A percentile compares a stretch with the other conserved stretches of the same genome.
These are phyloP conservation scores for Bradypodion pumilum DNA, from an alignment of 2,797 vertebrate species.

Conservation along the genomic window DNA sequence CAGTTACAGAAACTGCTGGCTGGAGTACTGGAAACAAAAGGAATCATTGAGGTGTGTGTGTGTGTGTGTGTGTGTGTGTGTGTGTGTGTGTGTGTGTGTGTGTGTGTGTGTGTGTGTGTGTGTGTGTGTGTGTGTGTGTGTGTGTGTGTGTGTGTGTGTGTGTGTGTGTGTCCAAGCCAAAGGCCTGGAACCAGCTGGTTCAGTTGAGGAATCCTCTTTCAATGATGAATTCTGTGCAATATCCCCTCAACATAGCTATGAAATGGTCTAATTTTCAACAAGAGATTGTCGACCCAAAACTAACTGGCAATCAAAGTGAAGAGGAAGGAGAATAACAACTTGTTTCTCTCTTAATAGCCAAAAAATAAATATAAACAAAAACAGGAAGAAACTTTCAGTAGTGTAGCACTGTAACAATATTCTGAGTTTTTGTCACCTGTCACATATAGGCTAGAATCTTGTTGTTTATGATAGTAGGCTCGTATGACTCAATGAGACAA, in stretches of 20 bases:
- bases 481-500: no score
- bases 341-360: constrained; percentile 35
- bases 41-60: not conserved
- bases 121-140: no score
- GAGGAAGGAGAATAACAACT: constrained; percentile 23
- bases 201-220: not conserved
- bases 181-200: not conserved
- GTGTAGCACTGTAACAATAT: no score
- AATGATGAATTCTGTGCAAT: not conserved
- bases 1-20: not conserved
- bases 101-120: no score
- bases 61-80: no score
- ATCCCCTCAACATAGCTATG: not conserved
- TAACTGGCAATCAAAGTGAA: not conserved
- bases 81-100: no score
- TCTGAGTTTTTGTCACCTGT: no score
- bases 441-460: no score
- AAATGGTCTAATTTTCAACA: not conserved
- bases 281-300: constrained; percentile 25
- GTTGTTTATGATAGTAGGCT: no score
- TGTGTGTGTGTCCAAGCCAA: no score
- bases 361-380: constrained; percentile 39
- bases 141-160: no score
- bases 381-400: not conserved
- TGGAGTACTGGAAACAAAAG: not conserved